Evolutionary conservation across 2,888 invertebrate genomes (phyloP), one percentile per base, ranked within the genome.

Genomic region (Minunthozetes semirufus): DNA sequence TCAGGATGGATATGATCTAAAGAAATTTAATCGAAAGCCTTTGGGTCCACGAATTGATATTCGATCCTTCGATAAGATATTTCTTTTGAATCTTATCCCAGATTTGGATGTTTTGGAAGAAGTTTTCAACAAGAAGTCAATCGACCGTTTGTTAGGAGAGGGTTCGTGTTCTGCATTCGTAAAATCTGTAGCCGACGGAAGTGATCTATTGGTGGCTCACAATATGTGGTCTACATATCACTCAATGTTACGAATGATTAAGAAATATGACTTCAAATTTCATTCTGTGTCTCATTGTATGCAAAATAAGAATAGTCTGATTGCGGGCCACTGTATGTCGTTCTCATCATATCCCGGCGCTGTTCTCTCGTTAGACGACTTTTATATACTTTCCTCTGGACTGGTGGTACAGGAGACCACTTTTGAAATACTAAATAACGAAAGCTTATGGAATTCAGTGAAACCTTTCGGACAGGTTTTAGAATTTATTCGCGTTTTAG

Each of bases 211-310:
- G 77, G 86, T 91, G 22, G 89, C 91, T 0, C 94, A 94, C 81
- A 91, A 90, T 80, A 89, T 91, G 2, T 93, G 91, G 82, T 89
- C 88, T 81, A 89, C 89, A 77, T 93, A 90, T 81, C 86, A 88
- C 46, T 87, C 88, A 77, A 94, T 94, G 94, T 85, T 92, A 76
- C 87, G 93, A 75, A 87, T 94, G 48, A 85, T 92, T 80, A 94
- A 94, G 82, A 88, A 88, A 75, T 94, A 94, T 84, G 89, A 89
- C 80, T 88, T 95, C 72, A 87, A 88, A 76, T 92, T n/a, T 22
- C 48, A 42, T 17, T 63, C 19, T 15, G 13, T 38, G 38, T 22
- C 22, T 9, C 5, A 48, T 8, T n/a, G n/a, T 68, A 13, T 13
- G 11, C 11, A 8, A 13, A 25, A 17, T 29, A 33, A 63, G 6